Percentiles rank a stretch among this genome's conserved stretches.
These are phyloP conservation scores for Empis stercorea DNA, from an alignment of 2,888 invertebrate species.

Conservation along the genomic window DNA sequence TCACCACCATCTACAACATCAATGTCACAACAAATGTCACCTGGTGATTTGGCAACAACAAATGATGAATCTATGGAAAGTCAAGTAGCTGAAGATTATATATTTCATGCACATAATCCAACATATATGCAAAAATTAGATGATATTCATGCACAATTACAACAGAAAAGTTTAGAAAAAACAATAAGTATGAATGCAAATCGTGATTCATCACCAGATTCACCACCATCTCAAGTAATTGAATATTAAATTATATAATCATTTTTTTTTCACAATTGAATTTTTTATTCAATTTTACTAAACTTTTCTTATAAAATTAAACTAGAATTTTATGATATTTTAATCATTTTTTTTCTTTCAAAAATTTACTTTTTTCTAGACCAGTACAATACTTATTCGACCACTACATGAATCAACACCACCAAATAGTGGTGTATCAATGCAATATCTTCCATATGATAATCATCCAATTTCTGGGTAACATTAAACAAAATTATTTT, in stretches of 20 bases:
- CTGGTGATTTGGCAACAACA: constrained; percentile 22
- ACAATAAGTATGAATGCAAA: constrained; percentile 9
- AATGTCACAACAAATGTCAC: constrained; percentile 24
- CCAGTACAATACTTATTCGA: constrained; percentile 33
- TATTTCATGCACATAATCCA: constrained; percentile 23
- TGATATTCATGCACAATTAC: constrained; percentile 7
- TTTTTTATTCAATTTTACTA: background rate
- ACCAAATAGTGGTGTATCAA: constrained; percentile 29
- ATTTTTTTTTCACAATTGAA: background rate
- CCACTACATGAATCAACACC: constrained; percentile 33
- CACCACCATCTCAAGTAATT: constrained; percentile 34
- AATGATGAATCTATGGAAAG: constrained; percentile 31
- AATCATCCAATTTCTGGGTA: constrained; percentile 20
- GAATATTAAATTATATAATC: background rate
- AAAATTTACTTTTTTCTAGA: constrained; percentile 20
- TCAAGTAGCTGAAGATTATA: constrained; percentile 30
- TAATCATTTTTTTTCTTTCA: background rate
- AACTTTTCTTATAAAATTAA: background rate
- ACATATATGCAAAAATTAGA: constrained; percentile 8
- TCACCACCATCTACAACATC: constrained; percentile 36
- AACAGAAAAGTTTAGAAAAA: constrained; percentile 11
- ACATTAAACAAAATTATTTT: constrained; percentile 6
- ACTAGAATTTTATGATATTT: background rate
- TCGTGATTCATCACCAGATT: constrained; percentile 33
- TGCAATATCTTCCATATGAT: constrained; percentile 27